Percentiles rank a stretch among this genome's conserved stretches.
Evolutionary conservation across 2,888 invertebrate species (phyloP).

Genomic region (Rhagonycha lutea): DNA sequence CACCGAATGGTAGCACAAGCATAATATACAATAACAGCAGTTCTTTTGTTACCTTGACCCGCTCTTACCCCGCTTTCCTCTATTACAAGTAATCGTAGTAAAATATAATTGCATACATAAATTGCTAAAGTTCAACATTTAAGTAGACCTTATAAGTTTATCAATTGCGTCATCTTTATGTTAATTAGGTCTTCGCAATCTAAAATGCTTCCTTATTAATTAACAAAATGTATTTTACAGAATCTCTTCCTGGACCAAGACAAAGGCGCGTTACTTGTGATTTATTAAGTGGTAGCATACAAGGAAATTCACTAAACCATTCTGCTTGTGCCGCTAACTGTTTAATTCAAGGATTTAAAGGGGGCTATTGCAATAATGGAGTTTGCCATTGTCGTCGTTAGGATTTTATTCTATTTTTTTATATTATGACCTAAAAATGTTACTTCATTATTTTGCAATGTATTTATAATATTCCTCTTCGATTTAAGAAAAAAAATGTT

Average conservation of each 20-base stretch:
- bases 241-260: background rate
- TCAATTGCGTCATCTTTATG: background rate
- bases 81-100: no score
- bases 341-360: constrained; percentile 38
- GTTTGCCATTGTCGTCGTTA: constrained; percentile 10
- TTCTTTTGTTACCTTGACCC: no score
- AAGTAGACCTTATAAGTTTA: background rate
- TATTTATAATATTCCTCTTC: no score
- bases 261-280: constrained; percentile 55
- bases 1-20: no score
- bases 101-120: background rate
- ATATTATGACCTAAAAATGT: no score
- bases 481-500: no score
- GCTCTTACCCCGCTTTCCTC: no score
- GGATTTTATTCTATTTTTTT: background rate
- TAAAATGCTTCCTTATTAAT: background rate
- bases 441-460: no score
- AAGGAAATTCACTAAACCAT: constrained; percentile 49
- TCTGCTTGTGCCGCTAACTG: constrained; percentile 55
- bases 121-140: background rate
- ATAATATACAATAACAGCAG: no score
- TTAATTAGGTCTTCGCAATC: background rate
- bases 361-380: constrained; percentile 5
- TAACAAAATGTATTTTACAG: background rate
- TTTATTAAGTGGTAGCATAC: constrained; percentile 42